Evolutionary conservation across 2,888 invertebrate species (phyloP).

Genomic region (Acrobasis consociella): DNA sequence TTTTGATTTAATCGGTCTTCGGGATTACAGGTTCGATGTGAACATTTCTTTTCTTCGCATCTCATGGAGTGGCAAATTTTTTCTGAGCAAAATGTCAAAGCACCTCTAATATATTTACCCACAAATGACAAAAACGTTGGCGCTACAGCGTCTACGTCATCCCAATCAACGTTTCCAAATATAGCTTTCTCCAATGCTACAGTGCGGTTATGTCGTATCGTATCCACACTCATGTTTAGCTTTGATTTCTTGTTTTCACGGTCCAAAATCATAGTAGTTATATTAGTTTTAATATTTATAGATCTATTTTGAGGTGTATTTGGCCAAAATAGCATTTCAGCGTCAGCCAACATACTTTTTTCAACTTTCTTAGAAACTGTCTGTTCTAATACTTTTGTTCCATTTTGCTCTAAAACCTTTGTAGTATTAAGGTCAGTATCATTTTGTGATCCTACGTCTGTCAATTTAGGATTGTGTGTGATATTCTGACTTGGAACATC

Average conservation of each 20-base stretch:
- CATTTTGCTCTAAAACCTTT: slow-evolving; percentile 22
- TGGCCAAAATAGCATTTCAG: slow-evolving; percentile 70
- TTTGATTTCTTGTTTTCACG: slow-evolving; percentile 63
- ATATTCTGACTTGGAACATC: slow-evolving; percentile 33
- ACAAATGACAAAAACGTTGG: slow-evolving; percentile 70
- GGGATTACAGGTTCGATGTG: slow-evolving; percentile 63
- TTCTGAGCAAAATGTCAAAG: slow-evolving; percentile 69
- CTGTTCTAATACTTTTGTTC: slow-evolving; percentile 34
- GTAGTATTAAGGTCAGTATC: background rate
- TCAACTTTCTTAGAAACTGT: slow-evolving; percentile 44
- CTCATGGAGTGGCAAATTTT: slow-evolving; percentile 71
- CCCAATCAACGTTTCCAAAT: slow-evolving; percentile 72
- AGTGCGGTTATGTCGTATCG: slow-evolving; percentile 56
- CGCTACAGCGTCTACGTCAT: slow-evolving; percentile 64
- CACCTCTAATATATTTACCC: slow-evolving; percentile 71
- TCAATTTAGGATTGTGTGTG: slow-evolving; percentile 20
- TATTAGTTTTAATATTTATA: slow-evolving; percentile 47
- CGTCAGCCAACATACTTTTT: slow-evolving; percentile 47
- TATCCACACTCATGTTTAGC: slow-evolving; percentile 59
- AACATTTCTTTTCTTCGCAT: slow-evolving; percentile 62
- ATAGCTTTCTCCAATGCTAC: slow-evolving; percentile 62
- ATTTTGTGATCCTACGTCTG: background rate
- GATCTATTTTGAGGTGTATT: slow-evolving; percentile 38
- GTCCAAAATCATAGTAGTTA: slow-evolving; percentile 62
- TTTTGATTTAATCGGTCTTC: slow-evolving; percentile 60